Percentiles rank a stretch among this genome's conserved stretches.
Evolutionary conservation across 2,888 invertebrate genomes (phyloP).

Genomic region (Lutraria lutraria): DNA sequence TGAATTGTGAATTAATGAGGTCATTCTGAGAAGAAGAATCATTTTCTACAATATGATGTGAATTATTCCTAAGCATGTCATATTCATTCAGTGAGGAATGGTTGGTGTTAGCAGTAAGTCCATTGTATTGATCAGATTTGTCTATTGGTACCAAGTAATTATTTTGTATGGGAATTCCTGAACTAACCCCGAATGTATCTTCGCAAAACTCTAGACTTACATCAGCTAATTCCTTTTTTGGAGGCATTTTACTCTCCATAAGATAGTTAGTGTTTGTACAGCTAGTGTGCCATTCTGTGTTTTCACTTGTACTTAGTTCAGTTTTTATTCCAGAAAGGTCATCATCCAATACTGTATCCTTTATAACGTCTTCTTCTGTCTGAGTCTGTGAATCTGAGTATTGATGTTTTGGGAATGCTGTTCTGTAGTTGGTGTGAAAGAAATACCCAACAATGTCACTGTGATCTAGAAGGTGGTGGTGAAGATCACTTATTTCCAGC

Average conservation of each 20-base stretch:
- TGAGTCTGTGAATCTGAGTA: not conserved
- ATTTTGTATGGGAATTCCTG: not conserved
- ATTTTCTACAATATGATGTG: not conserved
- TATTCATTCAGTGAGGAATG: no score
- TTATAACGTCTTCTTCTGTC: not conserved
- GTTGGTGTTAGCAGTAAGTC: not conserved
- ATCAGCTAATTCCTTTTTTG: not conserved
- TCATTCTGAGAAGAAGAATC: not conserved
- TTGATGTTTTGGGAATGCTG: not conserved
- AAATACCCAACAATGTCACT: not conserved
- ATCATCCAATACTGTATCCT: not conserved
- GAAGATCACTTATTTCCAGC: not conserved
- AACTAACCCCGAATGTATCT: not conserved
- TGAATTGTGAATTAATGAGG: not conserved
- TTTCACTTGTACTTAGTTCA: not conserved
- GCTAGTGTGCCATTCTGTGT: not conserved
- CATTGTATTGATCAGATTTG: not conserved
- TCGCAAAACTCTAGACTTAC: not conserved
- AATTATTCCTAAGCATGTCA: not conserved
- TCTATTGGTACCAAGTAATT: not conserved
- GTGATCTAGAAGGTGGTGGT: not conserved
- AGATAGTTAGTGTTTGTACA: not conserved
- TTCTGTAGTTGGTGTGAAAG: not conserved
- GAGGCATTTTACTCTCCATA: not conserved
- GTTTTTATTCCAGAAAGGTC: slow-evolving; percentile 1